Conservation (phyloP, 2,888 invertebrate species). For the Rhagophthalmus giganteus region DNA sequence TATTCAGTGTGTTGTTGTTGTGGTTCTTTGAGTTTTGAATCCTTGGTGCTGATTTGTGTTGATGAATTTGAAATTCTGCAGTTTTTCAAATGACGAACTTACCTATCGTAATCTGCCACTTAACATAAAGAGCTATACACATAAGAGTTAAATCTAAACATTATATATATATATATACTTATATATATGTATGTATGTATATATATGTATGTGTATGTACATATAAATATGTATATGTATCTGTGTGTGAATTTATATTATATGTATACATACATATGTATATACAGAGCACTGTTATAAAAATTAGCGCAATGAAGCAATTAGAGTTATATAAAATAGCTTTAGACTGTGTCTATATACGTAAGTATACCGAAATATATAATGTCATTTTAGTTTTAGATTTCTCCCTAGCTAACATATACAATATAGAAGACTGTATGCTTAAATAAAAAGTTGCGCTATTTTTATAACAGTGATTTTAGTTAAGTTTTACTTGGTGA, state of each 20-base stretch:
- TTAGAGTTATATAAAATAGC: conserved; percentile 32
- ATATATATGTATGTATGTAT: too few species aligned
- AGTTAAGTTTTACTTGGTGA: conserved; percentile 55
- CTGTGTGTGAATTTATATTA: too few species aligned
- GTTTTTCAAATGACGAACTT: conserved; percentile 47
- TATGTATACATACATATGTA: conserved; percentile 19
- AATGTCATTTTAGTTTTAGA: conserved; percentile 48
- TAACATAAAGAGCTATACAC: conserved; percentile 52
- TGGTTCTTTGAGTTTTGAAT: conserved; percentile 30
- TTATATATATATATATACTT: conserved; percentile 43
- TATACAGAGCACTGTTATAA: conserved; percentile 36
- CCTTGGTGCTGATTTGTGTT: conserved; percentile 43
- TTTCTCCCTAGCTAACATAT: conserved; percentile 40
- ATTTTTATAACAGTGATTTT: conserved; percentile 46
- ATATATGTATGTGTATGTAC: too few species aligned
- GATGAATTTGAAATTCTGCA: conserved; percentile 43
- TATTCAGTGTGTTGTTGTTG: conserved; percentile 28
- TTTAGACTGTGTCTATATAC: conserved; percentile 47
- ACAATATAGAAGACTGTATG: conserved; percentile 54
- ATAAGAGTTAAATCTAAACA: conserved; percentile 52
- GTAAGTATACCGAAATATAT: conserved; percentile 44
- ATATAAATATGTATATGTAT: too few species aligned
- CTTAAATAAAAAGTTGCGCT: conserved; percentile 43
- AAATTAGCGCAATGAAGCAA: conserved; percentile 35
- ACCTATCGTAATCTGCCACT: conserved; percentile 52